A percentile compares a stretch with the other conserved stretches of the same genome.
Conservation (phyloP, 2,888 invertebrate species). For the Ephialtes manifestator region DNA sequence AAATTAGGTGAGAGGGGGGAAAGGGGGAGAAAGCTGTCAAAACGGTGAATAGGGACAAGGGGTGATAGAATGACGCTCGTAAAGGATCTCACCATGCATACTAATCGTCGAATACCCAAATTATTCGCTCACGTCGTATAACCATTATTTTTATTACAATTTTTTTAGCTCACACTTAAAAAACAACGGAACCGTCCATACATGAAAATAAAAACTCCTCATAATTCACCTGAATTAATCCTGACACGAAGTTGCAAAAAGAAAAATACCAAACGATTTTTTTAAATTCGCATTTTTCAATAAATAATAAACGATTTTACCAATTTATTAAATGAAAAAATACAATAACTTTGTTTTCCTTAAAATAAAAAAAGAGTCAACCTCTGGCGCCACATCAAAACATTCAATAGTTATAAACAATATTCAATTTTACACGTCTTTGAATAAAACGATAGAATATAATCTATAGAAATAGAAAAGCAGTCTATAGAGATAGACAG, state of each 20-base stretch:
- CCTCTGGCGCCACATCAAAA: too few species aligned
- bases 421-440: too few species aligned
- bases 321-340: too few species aligned
- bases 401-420: too few species aligned
- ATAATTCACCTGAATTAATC: too few species aligned
- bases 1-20: not conserved
- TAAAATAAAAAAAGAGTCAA: too few species aligned
- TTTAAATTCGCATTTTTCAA: too few species aligned
- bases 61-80: constrained; percentile 13
- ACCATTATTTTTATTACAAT: not conserved
- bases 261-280: not conserved
- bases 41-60: constrained; percentile 17
- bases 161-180: too few species aligned
- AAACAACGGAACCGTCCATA: too few species aligned
- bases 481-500: not conserved
- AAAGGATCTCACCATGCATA: constrained; percentile 31
- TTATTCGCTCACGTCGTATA: constrained; percentile 6
- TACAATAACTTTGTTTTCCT: too few species aligned
- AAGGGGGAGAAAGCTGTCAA: not conserved
- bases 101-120: not conserved
- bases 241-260: too few species aligned
- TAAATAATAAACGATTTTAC: not conserved
- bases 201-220: too few species aligned
- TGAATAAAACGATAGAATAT: not conserved
- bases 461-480: not conserved